phyloP scores from a whole-genome alignment of 2,888 invertebrate species.

The Drosophila eohydei region DNA sequence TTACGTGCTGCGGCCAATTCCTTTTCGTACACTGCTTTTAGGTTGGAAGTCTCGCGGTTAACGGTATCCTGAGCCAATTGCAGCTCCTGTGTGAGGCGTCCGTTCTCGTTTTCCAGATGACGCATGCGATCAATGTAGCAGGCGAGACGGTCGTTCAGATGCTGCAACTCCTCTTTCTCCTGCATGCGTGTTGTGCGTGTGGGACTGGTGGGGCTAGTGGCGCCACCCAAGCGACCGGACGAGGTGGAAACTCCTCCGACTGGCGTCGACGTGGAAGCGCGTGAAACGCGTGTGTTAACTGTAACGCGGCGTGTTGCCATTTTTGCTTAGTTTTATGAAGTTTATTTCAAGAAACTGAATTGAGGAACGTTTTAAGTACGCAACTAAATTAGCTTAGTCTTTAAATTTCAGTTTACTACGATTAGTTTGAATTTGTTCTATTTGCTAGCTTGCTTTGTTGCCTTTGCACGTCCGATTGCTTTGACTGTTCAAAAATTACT shows the following conservation, averaged over 20 bases:
- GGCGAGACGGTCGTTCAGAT: slow-evolving; percentile 98
- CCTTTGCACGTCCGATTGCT: slow-evolving; percentile 68
- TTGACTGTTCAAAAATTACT: slow-evolving; percentile 78
- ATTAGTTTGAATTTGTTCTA: background rate
- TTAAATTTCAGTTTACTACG: slow-evolving; percentile 20
- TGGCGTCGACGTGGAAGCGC: slow-evolving; percentile 82
- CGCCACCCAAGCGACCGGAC: slow-evolving; percentile 62
- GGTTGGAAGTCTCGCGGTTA: slow-evolving; percentile 94
- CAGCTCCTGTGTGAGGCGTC: slow-evolving; percentile 92
- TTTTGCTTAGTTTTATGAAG: slow-evolving; percentile 31
- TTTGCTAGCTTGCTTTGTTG: slow-evolving; percentile 13
- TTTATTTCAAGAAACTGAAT: slow-evolving; percentile 19
- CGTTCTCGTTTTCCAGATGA: slow-evolving; percentile 96
- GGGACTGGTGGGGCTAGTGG: slow-evolving; percentile 91
- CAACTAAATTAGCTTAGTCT: slow-evolving; percentile 6
- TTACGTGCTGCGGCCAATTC: slow-evolving; percentile 96
- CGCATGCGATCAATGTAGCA: slow-evolving; percentile 98
- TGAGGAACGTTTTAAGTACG: slow-evolving; percentile 55
- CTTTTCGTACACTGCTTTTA: slow-evolving; percentile 96
- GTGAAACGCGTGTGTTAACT: slow-evolving; percentile 80
- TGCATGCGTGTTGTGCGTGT: slow-evolving; percentile 95
- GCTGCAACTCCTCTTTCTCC: slow-evolving; percentile 97
- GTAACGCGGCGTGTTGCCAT: slow-evolving; percentile 83
- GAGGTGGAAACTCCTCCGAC: slow-evolving; percentile 67
- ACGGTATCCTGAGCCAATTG: slow-evolving; percentile 93